Conservation (phyloP, 2,888 invertebrate genomes). For the Coleophora deauratella region DNA sequence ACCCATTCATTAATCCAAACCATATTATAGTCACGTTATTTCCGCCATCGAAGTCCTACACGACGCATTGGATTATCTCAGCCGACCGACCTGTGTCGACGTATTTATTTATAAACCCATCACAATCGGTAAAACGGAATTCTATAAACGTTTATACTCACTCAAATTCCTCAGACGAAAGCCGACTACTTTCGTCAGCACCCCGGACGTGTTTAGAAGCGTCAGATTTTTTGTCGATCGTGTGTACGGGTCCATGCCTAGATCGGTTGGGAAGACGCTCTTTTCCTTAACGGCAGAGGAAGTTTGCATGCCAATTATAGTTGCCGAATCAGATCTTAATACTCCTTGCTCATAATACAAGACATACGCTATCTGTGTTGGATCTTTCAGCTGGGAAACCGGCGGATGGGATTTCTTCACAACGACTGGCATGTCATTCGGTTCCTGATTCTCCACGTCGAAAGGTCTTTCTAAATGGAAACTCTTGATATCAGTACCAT, state of each 20-base stretch:
- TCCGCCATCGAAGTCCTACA: no score
- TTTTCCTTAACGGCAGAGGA: conserved; percentile 43
- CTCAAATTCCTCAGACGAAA: conserved; percentile 58
- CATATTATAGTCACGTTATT: no score
- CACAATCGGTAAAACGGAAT: not conserved
- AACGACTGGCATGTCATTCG: conserved; percentile 38
- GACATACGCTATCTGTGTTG: conserved; percentile 55
- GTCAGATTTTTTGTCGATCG: conserved; percentile 53
- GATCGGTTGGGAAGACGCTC: conserved; percentile 51
- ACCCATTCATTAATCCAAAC: no score
- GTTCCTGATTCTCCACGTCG: conserved; percentile 38
- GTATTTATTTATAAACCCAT: not conserved
- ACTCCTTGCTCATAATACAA: conserved; percentile 62
- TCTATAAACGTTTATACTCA: conserved; percentile 30
- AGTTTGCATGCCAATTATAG: conserved; percentile 37
- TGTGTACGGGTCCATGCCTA: conserved; percentile 45
- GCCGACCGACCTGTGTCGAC: no score
- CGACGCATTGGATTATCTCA: no score
- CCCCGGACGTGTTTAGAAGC: conserved; percentile 51
- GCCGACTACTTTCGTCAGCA: conserved; percentile 53
- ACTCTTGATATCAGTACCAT: conserved; percentile 32
- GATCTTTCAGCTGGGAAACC: conserved; percentile 31
- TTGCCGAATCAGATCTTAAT: conserved; percentile 35
- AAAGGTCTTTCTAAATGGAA: conserved; percentile 30
- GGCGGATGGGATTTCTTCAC: conserved; percentile 46